phyloP scores from a whole-genome alignment of 2,113 vertebrate genomes.

The Eclectus roratus region DNA sequence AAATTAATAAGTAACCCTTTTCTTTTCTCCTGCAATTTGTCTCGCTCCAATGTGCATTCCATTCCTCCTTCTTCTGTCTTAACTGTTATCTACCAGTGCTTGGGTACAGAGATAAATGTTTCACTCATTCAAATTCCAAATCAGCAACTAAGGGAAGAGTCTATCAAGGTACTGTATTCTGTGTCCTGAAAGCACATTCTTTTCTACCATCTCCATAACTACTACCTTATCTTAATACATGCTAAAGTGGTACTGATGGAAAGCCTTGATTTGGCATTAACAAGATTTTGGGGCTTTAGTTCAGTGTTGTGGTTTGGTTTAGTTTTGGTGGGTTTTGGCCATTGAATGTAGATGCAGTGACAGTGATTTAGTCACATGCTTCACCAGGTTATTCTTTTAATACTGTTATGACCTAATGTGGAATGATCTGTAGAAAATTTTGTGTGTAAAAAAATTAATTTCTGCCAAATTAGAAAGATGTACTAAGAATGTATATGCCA shows the following conservation, averaged over 20 bases:
- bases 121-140: conserved; percentile 93
- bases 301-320: not conserved
- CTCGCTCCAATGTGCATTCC: conserved; percentile 73
- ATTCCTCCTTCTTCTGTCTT: conserved; percentile 78
- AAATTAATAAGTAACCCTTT: conserved; percentile 72
- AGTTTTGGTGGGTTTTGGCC: not conserved
- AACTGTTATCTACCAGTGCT: conserved; percentile 86
- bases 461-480: not conserved
- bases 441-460: not conserved
- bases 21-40: conserved; percentile 71
- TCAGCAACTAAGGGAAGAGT: conserved; percentile 87
- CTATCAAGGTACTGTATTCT: conserved; percentile 88
- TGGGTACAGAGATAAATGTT: conserved; percentile 95
- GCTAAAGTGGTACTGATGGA: conserved; percentile 4
- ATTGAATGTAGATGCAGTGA: not conserved
- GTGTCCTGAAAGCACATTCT: conserved; percentile 55
- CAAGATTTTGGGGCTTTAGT: not conserved
- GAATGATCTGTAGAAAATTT: not conserved
- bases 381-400: not conserved
- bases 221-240: not conserved
- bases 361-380: not conserved
- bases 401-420: not conserved
- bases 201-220: conserved; percentile 56
- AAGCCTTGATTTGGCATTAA: not conserved
- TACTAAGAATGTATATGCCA: not conserved